A percentile compares a stretch with the other conserved stretches of the same genome.
Conservation (phyloP, 2,888 invertebrate species). For the Linnaemya tessellans region DNA sequence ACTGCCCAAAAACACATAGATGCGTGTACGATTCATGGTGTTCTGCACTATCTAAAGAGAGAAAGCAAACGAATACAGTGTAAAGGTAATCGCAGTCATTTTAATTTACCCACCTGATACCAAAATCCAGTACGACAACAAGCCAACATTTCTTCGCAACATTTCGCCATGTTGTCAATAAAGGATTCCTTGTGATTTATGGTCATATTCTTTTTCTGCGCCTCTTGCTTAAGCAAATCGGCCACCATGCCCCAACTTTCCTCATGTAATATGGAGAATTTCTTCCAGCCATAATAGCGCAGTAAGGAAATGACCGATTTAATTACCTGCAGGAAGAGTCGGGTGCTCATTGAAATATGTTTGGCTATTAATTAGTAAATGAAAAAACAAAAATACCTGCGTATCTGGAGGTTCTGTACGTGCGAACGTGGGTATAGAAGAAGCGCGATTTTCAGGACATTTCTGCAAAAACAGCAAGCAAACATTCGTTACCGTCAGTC, state of each 20-base stretch:
- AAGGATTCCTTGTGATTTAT: slow-evolving; percentile 90
- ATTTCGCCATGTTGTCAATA: slow-evolving; percentile 87
- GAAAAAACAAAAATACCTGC: slow-evolving; percentile 85
- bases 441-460: slow-evolving; percentile 96
- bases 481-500: background rate
- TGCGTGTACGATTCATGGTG: slow-evolving; percentile 93
- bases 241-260: slow-evolving; percentile 93
- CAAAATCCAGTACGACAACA: slow-evolving; percentile 92
- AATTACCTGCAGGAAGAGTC: slow-evolving; percentile 88
- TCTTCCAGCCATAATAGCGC: slow-evolving; percentile 95
- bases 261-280: slow-evolving; percentile 95
- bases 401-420: slow-evolving; percentile 97
- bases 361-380: background rate
- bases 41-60: slow-evolving; percentile 85
- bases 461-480: slow-evolving; percentile 87
- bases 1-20: slow-evolving; percentile 97
- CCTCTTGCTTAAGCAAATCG: slow-evolving; percentile 90
- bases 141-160: slow-evolving; percentile 89
- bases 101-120: slow-evolving; percentile 86
- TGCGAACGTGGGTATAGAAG: slow-evolving; percentile 94
- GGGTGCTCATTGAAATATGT: background rate
- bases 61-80: background rate
- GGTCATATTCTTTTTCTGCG: slow-evolving; percentile 90
- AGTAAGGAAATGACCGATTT: slow-evolving; percentile 96
- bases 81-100: background rate